Evolutionary conservation across 2,888 invertebrate genomes (phyloP).

Genomic region (Unio pictorum): DNA sequence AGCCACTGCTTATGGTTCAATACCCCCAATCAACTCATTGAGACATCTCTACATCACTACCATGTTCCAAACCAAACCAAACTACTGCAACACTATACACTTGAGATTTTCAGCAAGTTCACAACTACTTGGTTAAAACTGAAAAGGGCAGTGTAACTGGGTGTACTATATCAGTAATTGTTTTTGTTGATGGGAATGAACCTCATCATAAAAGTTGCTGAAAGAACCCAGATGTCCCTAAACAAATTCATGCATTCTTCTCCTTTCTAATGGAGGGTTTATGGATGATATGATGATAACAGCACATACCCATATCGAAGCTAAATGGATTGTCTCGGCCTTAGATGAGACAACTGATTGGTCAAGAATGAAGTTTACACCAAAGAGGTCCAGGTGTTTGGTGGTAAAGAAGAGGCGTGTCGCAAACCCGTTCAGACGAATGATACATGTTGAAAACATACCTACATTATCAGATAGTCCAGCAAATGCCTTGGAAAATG

Average conservation of each 20-base stretch:
- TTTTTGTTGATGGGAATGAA: slow-evolving; percentile 21
- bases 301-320: slow-evolving; percentile 8
- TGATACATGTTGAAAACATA: slow-evolving; percentile 2
- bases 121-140: slow-evolving; percentile 3
- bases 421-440: not conserved
- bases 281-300: slow-evolving; percentile 16
- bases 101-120: too few species aligned
- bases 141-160: slow-evolving; percentile 15
- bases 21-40: slow-evolving; percentile 3
- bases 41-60: slow-evolving; percentile 5
- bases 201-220: slow-evolving; percentile 10
- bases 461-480: not conserved
- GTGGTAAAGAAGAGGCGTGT: slow-evolving; percentile 5
- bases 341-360: not conserved
- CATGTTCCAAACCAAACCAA: slow-evolving; percentile 2
- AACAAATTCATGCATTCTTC: slow-evolving; percentile 3
- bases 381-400: slow-evolving; percentile 4
- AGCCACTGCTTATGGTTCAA: slow-evolving; percentile 6
- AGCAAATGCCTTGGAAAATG: too few species aligned
- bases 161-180: slow-evolving; percentile 18
- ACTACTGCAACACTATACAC: slow-evolving; percentile 3
- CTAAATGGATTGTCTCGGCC: not conserved
- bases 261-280: slow-evolving; percentile 8
- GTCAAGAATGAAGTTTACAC: not conserved
- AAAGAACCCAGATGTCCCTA: slow-evolving; percentile 13